Evolutionary conservation across 2,113 vertebrate species (phyloP).

Genomic region (Capreolus pygargus): DNA sequence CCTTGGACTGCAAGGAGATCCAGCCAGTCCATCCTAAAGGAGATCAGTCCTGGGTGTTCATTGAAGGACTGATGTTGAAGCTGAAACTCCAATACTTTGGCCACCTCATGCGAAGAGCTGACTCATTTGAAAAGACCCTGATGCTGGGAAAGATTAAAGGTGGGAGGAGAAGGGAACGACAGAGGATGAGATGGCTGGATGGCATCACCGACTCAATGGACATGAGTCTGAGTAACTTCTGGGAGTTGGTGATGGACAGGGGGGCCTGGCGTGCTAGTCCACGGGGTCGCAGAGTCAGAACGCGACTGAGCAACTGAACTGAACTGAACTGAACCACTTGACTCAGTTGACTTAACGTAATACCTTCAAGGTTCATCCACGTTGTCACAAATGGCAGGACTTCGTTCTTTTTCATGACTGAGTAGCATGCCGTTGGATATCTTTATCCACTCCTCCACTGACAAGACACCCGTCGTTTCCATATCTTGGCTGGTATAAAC

Average conservation of each 20-base stretch:
- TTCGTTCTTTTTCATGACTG: background rate
- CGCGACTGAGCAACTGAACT: background rate
- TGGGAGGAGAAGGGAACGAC: rapidly evolving
- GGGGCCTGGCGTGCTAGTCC: background rate
- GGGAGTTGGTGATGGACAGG: background rate
- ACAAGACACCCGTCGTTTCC: background rate
- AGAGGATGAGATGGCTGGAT: background rate
- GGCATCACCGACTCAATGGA: background rate
- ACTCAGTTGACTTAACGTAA: background rate
- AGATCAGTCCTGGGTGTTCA: background rate
- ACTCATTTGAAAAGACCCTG: background rate
- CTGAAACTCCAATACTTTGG: background rate
- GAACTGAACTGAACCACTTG: background rate
- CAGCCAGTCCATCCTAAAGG: background rate
- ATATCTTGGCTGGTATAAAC: background rate
- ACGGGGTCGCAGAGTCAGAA: background rate
- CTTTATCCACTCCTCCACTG: background rate
- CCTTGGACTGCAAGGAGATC: background rate
- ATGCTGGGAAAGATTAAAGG: background rate
- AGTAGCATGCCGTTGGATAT: background rate
- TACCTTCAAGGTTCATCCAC: background rate
- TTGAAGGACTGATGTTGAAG: background rate
- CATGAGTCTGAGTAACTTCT: background rate
- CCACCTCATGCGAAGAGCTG: background rate
- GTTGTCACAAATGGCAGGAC: background rate